Conservation (phyloP, 2,113 vertebrate species). For the Neoarius graeffei region DNA sequence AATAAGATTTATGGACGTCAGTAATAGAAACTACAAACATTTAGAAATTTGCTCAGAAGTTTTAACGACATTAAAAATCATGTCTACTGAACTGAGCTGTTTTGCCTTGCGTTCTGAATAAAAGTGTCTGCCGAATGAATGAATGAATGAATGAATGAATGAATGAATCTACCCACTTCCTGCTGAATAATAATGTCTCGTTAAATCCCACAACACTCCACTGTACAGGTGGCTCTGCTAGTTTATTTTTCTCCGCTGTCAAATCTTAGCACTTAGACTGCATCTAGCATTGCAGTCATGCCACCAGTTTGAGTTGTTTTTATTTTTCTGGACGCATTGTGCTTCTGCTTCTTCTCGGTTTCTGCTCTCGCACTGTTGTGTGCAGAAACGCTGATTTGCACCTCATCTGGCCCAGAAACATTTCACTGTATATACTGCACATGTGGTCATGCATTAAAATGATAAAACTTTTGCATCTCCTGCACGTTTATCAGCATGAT, state of each 20-base stretch:
- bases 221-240: not conserved
- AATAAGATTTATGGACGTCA: not conserved
- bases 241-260: not conserved
- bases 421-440: not conserved
- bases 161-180: not conserved
- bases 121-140: not conserved
- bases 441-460: not conserved
- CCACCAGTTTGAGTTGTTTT: not conserved
- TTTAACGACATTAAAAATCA: not conserved
- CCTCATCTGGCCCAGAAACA: not conserved
- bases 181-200: not conserved
- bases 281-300: not conserved
- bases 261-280: not conserved
- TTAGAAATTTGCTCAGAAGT: not conserved
- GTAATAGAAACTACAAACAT: not conserved
- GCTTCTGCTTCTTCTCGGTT: not conserved
- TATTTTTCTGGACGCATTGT: not conserved
- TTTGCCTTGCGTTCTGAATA: not conserved
- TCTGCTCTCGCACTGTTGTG: not conserved
- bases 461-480: not conserved
- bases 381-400: not conserved
- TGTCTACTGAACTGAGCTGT: not conserved
- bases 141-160: not conserved
- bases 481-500: not conserved
- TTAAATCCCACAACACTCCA: not conserved